Evolutionary conservation across 1,140 invertebrate genomes (phyloP), one percentile per base, ranked within the genome.

Genomic region (Megathymus violae): DNA sequence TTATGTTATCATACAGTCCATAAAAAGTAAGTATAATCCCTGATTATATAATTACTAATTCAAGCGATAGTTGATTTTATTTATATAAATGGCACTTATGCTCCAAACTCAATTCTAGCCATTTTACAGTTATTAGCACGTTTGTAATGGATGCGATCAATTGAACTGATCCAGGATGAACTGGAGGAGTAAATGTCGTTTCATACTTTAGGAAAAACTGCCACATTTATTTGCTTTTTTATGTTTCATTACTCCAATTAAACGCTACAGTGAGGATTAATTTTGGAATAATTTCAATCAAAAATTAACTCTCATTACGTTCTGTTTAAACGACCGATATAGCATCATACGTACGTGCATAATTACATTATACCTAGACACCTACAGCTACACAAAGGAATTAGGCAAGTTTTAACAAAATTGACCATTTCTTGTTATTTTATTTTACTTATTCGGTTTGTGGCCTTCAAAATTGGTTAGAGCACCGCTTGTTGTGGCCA

Each of bases 401-500:
- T 54, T 52, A 52, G 36, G 11, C 25, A 43, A 25, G 19, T 46
- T 34, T 11, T 44, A 44, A 44, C 13, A 13, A 11, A 44, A 44
- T 58, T 44, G 25, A 7, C 27, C 22, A 43, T 19, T 40, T 34
- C 2, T 38, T 17, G 19, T 40, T 31, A 38, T 50, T n/a, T 62
- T 63, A 62, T n/a, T 44, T 69, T 34, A 43, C 19, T 31, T 36
- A 50, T 27, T 44, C 3, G 14, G 36, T 58, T 58, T 44, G 17
- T 31, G 40, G 40, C 52, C 22, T 62, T 73, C 68, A 59, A 75
- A 77, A 75, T 77, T 75, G 50, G 61, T 70, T 67, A 73, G 66
- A 62, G 58, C 61, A 40, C 62, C 63, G 66, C 56, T 46, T 73
- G 73, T 83, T 78, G 71, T 85, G 81, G 82, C 77, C 81, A 89